Conservation (phyloP, 2,113 vertebrate genomes). For the Pteruthius melanotis region DNA sequence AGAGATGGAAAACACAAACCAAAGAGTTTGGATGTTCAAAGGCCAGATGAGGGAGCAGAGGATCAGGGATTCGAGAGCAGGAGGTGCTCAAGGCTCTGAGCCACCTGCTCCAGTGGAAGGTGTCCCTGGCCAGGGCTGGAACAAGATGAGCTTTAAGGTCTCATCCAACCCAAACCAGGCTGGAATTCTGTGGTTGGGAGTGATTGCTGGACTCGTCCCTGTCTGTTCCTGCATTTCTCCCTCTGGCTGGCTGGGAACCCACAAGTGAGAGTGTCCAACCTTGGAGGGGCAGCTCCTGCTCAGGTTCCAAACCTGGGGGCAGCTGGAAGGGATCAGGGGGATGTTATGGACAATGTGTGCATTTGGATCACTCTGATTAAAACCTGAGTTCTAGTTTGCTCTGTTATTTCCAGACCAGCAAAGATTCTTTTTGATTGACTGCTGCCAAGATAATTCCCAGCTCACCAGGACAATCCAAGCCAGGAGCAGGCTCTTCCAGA, state of each 20-base stretch:
- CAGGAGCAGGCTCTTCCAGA: not conserved
- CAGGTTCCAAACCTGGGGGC: not conserved
- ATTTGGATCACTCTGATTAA: not conserved
- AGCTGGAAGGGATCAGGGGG: not conserved
- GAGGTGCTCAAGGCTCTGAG: not conserved
- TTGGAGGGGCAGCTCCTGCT: not conserved
- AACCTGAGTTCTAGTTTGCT: not conserved
- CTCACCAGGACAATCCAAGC: not conserved
- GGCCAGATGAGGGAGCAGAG: not conserved
- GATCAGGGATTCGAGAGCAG: not conserved
- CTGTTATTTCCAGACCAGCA: not conserved
- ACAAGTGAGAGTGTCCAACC: rapidly evolving
- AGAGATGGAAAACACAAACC: not conserved
- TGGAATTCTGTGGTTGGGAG: not conserved
- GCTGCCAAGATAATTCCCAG: not conserved
- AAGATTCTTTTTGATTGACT: not conserved
- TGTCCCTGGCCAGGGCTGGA: not conserved
- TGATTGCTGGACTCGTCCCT: not conserved
- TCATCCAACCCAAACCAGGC: not conserved
- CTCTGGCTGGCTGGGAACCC: not conserved
- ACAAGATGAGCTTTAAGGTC: not conserved
- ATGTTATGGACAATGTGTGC: not conserved
- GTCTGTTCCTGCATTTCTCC: not conserved
- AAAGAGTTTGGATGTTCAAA: not conserved
- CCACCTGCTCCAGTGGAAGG: not conserved